Evolutionary conservation across 64 coral and sea anemone species (phyloP).

Genomic region (Exaiptasia diaphana): DNA sequence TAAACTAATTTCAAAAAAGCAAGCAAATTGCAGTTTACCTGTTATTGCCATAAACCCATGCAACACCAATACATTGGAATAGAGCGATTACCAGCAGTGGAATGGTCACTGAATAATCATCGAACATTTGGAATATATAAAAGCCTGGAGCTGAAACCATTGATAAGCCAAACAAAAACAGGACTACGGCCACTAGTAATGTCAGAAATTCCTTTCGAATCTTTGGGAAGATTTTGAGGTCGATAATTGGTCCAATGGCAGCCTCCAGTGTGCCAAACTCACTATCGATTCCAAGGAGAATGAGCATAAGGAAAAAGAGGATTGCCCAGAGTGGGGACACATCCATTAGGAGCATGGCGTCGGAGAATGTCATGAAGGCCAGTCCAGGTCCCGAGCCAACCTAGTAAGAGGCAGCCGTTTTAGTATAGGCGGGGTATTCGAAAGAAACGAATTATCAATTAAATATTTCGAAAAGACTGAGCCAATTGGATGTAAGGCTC

Average conservation of each 20-base stretch:
- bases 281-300: constrained; percentile 89
- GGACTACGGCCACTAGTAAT: constrained; percentile 49
- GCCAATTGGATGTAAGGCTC: background rate
- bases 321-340: constrained; percentile 93
- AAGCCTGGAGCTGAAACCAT: constrained; percentile 85
- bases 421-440: no score
- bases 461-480: background rate
- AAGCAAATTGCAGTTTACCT: constrained; percentile 24
- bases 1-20: no score
- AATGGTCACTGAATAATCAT: constrained; percentile 91
- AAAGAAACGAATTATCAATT: background rate
- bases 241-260: constrained; percentile 92
- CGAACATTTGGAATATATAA: constrained; percentile 93
- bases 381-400: constrained; percentile 90
- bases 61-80: constrained; percentile 92
- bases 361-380: constrained; percentile 96
- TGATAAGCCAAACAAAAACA: constrained; percentile 68
- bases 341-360: constrained; percentile 84
- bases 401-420: no score
- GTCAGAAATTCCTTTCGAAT: constrained; percentile 70
- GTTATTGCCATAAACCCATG: constrained; percentile 95
- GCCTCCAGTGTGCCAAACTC: constrained; percentile 93
- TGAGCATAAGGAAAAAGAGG: constrained; percentile 87
- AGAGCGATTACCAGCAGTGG: constrained; percentile 84
- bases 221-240: constrained; percentile 81